Evolutionary conservation across 2,797 vertebrate species (phyloP), one percentile per base, ranked within the genome.

Genomic region (Anas bernieri): DNA sequence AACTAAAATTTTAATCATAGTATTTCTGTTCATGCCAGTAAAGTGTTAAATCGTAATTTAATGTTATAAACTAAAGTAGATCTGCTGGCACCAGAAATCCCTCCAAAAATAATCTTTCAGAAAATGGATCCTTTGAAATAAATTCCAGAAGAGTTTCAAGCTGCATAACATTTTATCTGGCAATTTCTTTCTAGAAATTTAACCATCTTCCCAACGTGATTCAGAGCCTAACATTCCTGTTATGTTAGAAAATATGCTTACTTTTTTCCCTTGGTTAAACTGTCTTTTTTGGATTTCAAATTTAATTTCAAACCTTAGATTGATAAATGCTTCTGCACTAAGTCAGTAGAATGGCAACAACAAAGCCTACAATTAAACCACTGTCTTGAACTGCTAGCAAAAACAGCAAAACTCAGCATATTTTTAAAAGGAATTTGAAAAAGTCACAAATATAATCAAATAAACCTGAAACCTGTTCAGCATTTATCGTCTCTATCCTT

Each of bases 121-220:
- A 91, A 92, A 96, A 92, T 73, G 21, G 72, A 96, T 94, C 64
- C 79, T 97, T 95, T 96, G 91, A 97, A 97, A 96, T 96, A 95
- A 93, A 97, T 94, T 97, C 95, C 88, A 93, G 83, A 92, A 88
- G 72, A 94, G 35, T 95, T 96, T 97, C 70, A 89, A 91, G 86
- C 88, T 85, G 50, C n/a, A 94, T 91, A 93, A 82, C 80, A 82
- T 78, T 46, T 3, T 59, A 92, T 50, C 87, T 83, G 78, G 81
- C 88, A 94, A 70, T 94, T 96, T 92, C 83, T 84, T 87, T 70
- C 84, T 77, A 92, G 90, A 83, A 46, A 69, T 86, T 96, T 96
- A 91, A 90, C 78, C 74, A 78, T 76, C 92, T 97, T 91, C 72
- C 80, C 93, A 96, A 81, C 63, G 93, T 84, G 86, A 93, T 88